These are phyloP conservation scores for Athene noctua DNA, from an alignment of 2,113 vertebrate genomes.

Conservation along the genomic window DNA sequence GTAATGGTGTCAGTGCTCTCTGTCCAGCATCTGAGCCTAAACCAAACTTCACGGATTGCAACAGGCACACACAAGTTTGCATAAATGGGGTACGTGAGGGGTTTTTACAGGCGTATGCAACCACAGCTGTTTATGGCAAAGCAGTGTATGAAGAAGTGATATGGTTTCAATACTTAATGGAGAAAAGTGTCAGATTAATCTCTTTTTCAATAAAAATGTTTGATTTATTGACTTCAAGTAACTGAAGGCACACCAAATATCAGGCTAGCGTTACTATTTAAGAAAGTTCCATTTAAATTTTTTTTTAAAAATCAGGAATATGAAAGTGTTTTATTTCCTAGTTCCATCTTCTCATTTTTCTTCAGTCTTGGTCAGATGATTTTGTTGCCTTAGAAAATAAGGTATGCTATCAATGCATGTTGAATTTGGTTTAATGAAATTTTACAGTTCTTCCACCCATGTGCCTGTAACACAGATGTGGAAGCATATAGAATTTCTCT, in stretches of 20 bases:
- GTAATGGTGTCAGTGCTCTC: slow-evolving; percentile 80
- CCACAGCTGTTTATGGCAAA: background rate
- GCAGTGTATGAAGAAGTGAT: background rate
- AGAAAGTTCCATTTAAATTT: background rate
- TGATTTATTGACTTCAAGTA: background rate
- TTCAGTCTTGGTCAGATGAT: background rate
- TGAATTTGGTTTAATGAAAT: background rate
- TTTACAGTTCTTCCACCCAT: background rate
- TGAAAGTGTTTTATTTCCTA: background rate
- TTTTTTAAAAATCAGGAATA: background rate
- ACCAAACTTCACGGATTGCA: slow-evolving; percentile 85
- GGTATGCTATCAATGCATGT: background rate
- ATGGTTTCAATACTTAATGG: rapidly evolving
- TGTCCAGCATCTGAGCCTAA: slow-evolving; percentile 89
- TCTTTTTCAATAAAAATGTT: background rate
- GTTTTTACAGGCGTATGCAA: background rate
- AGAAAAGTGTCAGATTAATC: background rate
- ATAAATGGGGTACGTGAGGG: slow-evolving; percentile 82
- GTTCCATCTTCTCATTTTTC: background rate
- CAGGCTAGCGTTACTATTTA: background rate
- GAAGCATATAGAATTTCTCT: background rate
- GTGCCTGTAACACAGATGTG: background rate
- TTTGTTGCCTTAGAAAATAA: background rate
- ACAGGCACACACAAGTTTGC: slow-evolving; percentile 92
- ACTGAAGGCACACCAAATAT: background rate